Conservation (phyloP, 2,888 invertebrate genomes). For the Drosophila affinis region DNA sequence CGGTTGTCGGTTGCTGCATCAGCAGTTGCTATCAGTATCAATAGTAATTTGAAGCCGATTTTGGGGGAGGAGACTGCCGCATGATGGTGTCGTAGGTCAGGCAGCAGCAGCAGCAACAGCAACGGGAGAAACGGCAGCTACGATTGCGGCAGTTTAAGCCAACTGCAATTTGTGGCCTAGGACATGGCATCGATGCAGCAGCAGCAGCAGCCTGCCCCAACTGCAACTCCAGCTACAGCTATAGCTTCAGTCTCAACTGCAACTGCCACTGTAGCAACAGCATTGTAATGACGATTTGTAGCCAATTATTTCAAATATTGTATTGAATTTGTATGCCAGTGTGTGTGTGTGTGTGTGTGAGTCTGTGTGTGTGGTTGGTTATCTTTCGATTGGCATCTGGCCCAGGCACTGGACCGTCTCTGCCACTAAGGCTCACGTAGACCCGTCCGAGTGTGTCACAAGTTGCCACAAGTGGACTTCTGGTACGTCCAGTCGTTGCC, state of each 20-base stretch:
- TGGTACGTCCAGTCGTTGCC: conserved; percentile 21
- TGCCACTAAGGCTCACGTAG: conserved; percentile 30
- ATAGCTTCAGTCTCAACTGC: conserved; percentile 36
- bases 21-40: conserved; percentile 74
- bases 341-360: conserved; percentile 47
- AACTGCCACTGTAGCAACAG: conserved; percentile 30
- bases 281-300: conserved; percentile 81
- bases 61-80: conserved; percentile 40
- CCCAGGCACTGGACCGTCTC: conserved; percentile 7
- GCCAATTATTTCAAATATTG: conserved; percentile 82
- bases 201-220: not conserved
- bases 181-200: conserved; percentile 25
- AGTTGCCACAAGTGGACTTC: conserved; percentile 34
- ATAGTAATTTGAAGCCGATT: conserved; percentile 69
- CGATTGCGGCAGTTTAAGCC: conserved; percentile 65
- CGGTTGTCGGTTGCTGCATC: conserved; percentile 49
- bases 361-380: conserved; percentile 31
- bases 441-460: conserved; percentile 49
- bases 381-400: conserved; percentile 69
- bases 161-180: conserved; percentile 79
- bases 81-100: conserved; percentile 78
- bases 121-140: conserved; percentile 43
- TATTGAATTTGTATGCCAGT: conserved; percentile 78
- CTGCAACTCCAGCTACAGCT: conserved; percentile 27
- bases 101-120: conserved; percentile 39